These are phyloP conservation scores for Entomobrya proxima DNA, from an alignment of 2,888 invertebrate genomes.

Conservation along the genomic window DNA sequence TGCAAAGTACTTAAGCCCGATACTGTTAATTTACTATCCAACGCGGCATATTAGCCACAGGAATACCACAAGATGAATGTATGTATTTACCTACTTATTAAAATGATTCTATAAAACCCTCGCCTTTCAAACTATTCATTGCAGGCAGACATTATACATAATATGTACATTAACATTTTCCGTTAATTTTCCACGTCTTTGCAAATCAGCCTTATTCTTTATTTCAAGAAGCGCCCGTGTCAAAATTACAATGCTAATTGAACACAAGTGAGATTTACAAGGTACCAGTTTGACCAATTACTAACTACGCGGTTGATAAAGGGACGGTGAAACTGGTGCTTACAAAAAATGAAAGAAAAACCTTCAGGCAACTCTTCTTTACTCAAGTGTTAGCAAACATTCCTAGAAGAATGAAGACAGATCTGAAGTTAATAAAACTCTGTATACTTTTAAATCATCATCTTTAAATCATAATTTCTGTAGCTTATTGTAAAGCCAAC, in stretches of 20 bases:
- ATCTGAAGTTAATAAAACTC: neutral
- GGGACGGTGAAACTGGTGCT: no score
- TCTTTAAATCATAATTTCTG: no score
- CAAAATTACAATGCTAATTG: neutral
- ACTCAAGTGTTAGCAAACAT: neutral
- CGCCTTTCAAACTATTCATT: neutral
- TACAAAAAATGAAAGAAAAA: neutral
- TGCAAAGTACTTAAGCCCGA: neutral
- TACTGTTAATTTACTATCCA: constrained; percentile 3
- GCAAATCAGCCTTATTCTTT: neutral
- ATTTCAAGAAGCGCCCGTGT: neutral
- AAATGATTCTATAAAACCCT: neutral
- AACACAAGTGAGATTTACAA: neutral
- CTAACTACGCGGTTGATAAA: no score
- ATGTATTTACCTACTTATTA: neutral
- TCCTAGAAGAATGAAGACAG: constrained; percentile 8
- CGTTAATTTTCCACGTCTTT: no score
- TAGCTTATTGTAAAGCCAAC: no score
- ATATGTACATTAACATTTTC: no score
- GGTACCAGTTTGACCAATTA: no score
- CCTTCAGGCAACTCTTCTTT: neutral
- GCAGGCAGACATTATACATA: no score
- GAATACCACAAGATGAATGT: neutral
- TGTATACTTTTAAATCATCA: no score
- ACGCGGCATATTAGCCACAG: constrained; percentile 35